phyloP scores from a whole-genome alignment of 2,797 vertebrate genomes.

The Danio aesculapii region DNA sequence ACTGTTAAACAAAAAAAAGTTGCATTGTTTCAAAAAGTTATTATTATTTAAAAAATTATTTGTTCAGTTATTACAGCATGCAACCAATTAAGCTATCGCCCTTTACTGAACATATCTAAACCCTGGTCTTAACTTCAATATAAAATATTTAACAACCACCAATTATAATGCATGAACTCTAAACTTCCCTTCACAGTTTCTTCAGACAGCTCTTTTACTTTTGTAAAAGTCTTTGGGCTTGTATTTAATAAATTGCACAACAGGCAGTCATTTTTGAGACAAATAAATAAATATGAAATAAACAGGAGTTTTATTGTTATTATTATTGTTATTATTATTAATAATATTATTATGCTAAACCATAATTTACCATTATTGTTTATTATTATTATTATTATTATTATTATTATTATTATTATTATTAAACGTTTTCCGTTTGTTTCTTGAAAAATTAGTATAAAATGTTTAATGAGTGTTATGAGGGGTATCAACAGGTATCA shows the following conservation, averaged over 20 bases:
- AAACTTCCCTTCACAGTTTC: slow-evolving; percentile 15
- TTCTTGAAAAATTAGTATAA: neutral
- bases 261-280: neutral
- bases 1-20: neutral
- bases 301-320: neutral
- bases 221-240: neutral
- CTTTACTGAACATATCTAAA: neutral
- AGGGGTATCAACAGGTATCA: slow-evolving; percentile 37
- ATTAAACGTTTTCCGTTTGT: neutral
- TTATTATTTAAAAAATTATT: neutral
- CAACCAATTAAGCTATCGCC: neutral
- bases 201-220: too few species aligned
- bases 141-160: neutral
- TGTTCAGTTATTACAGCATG: neutral
- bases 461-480: slow-evolving; percentile 4
- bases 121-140: neutral
- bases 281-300: neutral
- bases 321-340: too few species aligned
- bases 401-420: too few species aligned
- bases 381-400: neutral
- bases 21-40: neutral
- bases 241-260: neutral
- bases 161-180: neutral
- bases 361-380: neutral
- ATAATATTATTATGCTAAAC: too few species aligned